A percentile compares a stretch with the other conserved stretches of the same genome.
phyloP scores from a whole-genome alignment of 2,113 vertebrate species.

The Amblyornis subalaris region DNA sequence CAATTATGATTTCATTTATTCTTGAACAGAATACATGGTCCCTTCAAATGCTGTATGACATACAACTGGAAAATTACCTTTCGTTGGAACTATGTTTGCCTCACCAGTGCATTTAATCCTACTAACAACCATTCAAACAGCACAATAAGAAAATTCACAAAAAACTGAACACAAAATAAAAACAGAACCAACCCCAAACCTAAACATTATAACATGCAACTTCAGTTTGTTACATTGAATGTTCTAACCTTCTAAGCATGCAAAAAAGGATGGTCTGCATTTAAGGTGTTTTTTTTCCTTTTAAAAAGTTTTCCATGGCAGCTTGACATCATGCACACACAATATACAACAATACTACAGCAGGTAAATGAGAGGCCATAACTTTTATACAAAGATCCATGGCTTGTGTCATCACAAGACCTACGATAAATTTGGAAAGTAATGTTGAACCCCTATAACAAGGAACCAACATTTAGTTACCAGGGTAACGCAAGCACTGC shows the following conservation, averaged over 20 bases:
- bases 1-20: slow-evolving; percentile 39
- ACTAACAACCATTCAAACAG: slow-evolving; percentile 72
- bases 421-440: slow-evolving; percentile 69
- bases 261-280: slow-evolving; percentile 81
- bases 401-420: slow-evolving; percentile 75
- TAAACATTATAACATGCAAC: slow-evolving; percentile 81
- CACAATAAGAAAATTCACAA: slow-evolving; percentile 80
- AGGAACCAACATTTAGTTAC: slow-evolving; percentile 70
- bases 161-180: slow-evolving; percentile 66
- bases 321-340: slow-evolving; percentile 70
- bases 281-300: slow-evolving; percentile 48
- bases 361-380: slow-evolving; percentile 79
- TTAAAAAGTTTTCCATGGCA: slow-evolving; percentile 74
- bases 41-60: slow-evolving; percentile 81
- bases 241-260: slow-evolving; percentile 82
- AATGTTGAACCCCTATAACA: slow-evolving; percentile 64
- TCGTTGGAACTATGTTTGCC: slow-evolving; percentile 74
- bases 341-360: slow-evolving; percentile 77
- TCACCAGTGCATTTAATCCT: slow-evolving; percentile 74
- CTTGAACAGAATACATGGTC: slow-evolving; percentile 71
- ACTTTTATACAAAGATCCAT: slow-evolving; percentile 76
- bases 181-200: slow-evolving; percentile 69
- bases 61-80: slow-evolving; percentile 72
- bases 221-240: slow-evolving; percentile 78
- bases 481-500: slow-evolving; percentile 75